Conservation (phyloP, 1,140 invertebrate species). For the Leptopilina boulardi region DNA sequence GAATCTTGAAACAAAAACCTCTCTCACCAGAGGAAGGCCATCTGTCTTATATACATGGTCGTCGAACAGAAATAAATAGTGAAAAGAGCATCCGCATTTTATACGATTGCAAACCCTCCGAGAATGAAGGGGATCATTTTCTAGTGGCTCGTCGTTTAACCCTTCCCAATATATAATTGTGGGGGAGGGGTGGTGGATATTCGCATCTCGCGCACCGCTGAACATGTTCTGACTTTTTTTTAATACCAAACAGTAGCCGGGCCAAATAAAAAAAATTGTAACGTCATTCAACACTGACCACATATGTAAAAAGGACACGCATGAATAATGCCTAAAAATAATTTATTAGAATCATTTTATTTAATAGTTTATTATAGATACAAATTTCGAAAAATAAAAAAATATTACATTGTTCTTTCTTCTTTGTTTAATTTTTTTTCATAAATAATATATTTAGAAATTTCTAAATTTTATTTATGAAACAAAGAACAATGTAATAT, state of each 20-base stretch:
- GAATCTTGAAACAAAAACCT: slow-evolving; percentile 74
- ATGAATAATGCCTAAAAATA: too few relatives aligned
- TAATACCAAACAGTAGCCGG: not conserved
- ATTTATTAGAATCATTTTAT: too few relatives aligned
- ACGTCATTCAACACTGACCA: too few relatives aligned
- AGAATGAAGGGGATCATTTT: slow-evolving; percentile 67
- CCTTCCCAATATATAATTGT: slow-evolving; percentile 59
- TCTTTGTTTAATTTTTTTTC: too few relatives aligned
- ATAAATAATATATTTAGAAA: too few relatives aligned
- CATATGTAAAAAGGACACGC: too few relatives aligned
- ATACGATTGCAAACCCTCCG: slow-evolving; percentile 45
- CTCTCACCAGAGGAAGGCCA: slow-evolving; percentile 62
- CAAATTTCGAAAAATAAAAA: too few relatives aligned
- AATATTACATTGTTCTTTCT: too few relatives aligned
- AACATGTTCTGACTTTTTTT: slow-evolving; percentile 33
- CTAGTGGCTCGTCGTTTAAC: slow-evolving; percentile 75
- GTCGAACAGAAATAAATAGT: slow-evolving; percentile 35
- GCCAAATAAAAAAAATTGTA: too few relatives aligned
- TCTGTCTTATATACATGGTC: slow-evolving; percentile 63
- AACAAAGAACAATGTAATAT: too few relatives aligned
- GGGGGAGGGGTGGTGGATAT: slow-evolving; percentile 45
- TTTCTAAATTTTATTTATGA: too few relatives aligned
- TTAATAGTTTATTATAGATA: too few relatives aligned
- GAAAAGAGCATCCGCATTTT: slow-evolving; percentile 60
- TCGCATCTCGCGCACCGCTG: slow-evolving; percentile 51